Evolutionary conservation across 2,888 invertebrate genomes (phyloP), one percentile per base, ranked within the genome.

Genomic region (Slavum lentiscoides): DNA sequence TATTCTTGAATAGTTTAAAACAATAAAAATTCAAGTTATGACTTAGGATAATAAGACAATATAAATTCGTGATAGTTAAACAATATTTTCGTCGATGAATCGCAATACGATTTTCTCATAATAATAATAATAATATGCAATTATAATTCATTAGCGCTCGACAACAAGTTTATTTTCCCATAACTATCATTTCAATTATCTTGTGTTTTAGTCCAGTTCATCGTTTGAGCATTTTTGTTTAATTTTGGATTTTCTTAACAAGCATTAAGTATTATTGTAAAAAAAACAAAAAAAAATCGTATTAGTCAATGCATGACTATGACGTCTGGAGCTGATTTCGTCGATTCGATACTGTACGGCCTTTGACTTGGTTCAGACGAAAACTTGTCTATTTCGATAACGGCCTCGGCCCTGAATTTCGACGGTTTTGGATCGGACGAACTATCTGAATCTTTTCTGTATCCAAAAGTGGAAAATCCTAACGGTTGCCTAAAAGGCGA

Each of bases 301-400:
- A 88, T 87, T 85, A 90, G 91, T 92, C 91, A 92, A 90, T 92
- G 92, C 83, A 92, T 92, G 85, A 94, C 94, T 86, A 95, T 94
- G 85, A 95, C 95, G 87, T 95, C 95, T 72, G 95, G 95, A 1
- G 95, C 95, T 81, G 95, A 94, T 85, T 94, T 93, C 82, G 94
- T 94, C 81, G 94, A 94, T 86, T 94, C 92, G 82, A 91, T 91
- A 87, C 94, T 93, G 87, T 92, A 93, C 68, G 93, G 92, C 73
- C 92, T 80, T 58, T 72, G 80, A 64, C 39, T 70, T 55, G 64
- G 17, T 80, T 80, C 80, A 23, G 82, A 75, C 69, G 77, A 83
- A 81, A 82, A 85, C 83, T 82, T 87, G 86, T 88, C 88, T 86
- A 91, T 88, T 84, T 90, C 90, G 83, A 91, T 90, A 82, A 89